phyloP scores from a whole-genome alignment of 2,888 invertebrate species.

The Lottia scabra region DNA sequence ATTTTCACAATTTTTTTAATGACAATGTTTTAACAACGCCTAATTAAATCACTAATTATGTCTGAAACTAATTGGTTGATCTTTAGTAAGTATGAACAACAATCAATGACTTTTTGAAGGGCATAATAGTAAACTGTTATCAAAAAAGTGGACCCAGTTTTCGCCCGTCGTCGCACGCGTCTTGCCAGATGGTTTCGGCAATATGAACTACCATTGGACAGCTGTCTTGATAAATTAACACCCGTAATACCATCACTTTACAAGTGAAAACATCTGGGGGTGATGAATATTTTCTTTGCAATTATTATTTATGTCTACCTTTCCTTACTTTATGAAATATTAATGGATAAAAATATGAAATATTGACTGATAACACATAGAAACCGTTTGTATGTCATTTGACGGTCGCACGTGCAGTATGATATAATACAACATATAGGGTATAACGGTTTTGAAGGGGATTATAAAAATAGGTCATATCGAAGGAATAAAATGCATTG shows the following conservation, averaged over 20 bases:
- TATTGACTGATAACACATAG: too few species aligned
- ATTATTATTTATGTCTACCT: too few species aligned
- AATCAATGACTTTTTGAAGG: not conserved
- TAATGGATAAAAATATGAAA: too few species aligned
- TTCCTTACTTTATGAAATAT: too few species aligned
- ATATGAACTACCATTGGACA: slow-evolving; percentile 4
- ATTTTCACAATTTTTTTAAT: too few species aligned
- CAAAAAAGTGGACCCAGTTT: not conserved
- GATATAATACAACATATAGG: too few species aligned
- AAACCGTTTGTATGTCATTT: too few species aligned
- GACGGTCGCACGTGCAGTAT: too few species aligned
- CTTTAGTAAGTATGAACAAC: slow-evolving; percentile 1
- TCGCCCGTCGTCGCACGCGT: not conserved
- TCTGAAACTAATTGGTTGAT: not conserved
- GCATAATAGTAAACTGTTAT: not conserved
- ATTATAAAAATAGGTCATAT: too few species aligned
- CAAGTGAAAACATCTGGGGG: slow-evolving; percentile 1
- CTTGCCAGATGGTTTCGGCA: not conserved
- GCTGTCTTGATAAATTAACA: not conserved
- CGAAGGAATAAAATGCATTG: too few species aligned
- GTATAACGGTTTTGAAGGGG: too few species aligned
- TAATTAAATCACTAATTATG: slow-evolving; percentile 3
- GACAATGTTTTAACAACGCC: not conserved
- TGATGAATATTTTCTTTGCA: not conserved
- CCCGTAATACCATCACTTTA: slow-evolving; percentile 2